Evolutionary conservation across 2,797 vertebrate species (phyloP).

Genomic region (Rhabdomys pumilio): DNA sequence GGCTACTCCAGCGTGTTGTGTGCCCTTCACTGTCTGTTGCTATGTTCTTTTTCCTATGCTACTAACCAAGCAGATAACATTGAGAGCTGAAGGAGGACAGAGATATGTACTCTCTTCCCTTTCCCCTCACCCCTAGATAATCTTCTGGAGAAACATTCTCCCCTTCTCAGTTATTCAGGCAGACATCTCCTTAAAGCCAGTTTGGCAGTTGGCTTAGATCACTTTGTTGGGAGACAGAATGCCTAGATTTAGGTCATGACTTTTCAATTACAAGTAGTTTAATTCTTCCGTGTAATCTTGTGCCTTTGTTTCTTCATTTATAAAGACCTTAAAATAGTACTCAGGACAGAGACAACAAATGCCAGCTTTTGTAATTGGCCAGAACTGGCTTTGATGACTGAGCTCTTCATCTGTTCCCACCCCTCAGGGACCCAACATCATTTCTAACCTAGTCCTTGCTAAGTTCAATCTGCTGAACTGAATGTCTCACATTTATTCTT

Average conservation of each 20-base stretch:
- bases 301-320: background rate
- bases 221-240: background rate
- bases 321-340: slow-evolving; percentile 20
- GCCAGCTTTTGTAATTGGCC: background rate
- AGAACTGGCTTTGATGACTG: background rate
- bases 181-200: background rate
- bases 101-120: background rate
- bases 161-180: background rate
- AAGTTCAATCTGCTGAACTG: background rate
- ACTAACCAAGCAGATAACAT: background rate
- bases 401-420: background rate
- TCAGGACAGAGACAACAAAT: background rate
- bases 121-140: background rate
- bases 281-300: background rate
- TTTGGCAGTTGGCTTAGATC: background rate
- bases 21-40: background rate
- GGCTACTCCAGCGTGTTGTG: background rate
- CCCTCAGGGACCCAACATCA: background rate
- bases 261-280: background rate
- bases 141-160: background rate
- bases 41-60: background rate
- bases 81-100: background rate
- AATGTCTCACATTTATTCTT: background rate
- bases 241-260: background rate
- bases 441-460: background rate